phyloP scores from a whole-genome alignment of 2,113 vertebrate species.

The Pithys albifrons region DNA sequence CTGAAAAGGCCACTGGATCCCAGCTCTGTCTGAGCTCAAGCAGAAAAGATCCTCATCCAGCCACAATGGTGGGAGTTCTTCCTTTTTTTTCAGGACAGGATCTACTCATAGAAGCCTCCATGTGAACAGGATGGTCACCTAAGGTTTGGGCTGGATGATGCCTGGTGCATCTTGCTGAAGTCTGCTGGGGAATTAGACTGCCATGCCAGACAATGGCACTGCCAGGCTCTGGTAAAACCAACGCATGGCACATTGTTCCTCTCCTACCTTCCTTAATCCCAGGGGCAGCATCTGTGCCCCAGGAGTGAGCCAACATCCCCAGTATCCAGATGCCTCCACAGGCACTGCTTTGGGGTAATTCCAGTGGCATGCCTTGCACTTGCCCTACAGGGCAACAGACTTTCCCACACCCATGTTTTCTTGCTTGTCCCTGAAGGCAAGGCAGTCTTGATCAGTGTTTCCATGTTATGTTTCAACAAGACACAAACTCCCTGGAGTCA shows the following conservation, averaged over 20 bases:
- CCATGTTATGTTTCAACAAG: conserved; percentile 54
- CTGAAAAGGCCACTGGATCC: not conserved
- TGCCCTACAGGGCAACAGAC: conserved; percentile 30
- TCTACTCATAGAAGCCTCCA: not conserved
- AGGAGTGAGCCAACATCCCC: not conserved
- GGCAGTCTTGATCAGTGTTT: conserved; percentile 46
- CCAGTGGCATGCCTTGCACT: conserved; percentile 15
- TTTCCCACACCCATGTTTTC: conserved; percentile 47
- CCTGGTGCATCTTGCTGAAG: not conserved
- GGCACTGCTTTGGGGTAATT: conserved; percentile 1
- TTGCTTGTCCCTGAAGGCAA: conserved; percentile 47
- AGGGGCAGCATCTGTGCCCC: not conserved
- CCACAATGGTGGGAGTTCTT: not conserved
- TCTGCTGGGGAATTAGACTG: fast-evolving
- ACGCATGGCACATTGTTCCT: fast-evolving
- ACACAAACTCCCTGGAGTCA: not conserved
- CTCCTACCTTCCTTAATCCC: not conserved
- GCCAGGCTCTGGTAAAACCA: not conserved
- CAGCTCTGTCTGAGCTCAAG: not conserved
- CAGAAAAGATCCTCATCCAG: not conserved
- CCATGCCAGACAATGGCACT: not conserved
- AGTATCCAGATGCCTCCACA: not conserved
- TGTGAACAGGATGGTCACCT: fast-evolving
- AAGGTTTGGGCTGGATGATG: not conserved
- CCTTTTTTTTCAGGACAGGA: not conserved